A percentile compares a stretch with the other conserved stretches of the same genome.
phyloP scores from a whole-genome alignment of 2,888 invertebrate genomes.

The Drosophila sordidula region DNA sequence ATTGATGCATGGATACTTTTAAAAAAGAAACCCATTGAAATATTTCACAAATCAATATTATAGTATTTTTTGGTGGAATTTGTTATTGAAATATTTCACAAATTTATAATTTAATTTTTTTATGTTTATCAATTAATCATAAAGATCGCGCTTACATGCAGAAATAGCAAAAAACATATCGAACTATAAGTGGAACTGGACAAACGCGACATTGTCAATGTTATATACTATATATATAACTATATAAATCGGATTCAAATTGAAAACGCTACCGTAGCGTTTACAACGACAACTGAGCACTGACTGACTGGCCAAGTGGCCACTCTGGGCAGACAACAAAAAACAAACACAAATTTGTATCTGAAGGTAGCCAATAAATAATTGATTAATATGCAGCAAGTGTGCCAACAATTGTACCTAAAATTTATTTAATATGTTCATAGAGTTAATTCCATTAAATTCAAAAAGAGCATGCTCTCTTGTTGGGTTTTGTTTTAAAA shows the following conservation, averaged over 20 bases:
- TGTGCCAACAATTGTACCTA: conserved; percentile 53
- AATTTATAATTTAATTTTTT: not conserved
- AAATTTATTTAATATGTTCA: conserved; percentile 43
- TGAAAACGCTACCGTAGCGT: conserved; percentile 42
- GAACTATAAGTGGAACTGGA: conserved; percentile 47
- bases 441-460: conserved; percentile 25
- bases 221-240: conserved; percentile 23
- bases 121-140: not conserved
- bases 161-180: conserved; percentile 47
- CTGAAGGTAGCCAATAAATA: conserved; percentile 54
- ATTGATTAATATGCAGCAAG: conserved; percentile 64
- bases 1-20: not conserved
- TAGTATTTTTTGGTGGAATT: not conserved
- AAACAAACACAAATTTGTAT: conserved; percentile 15
- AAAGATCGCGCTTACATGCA: conserved; percentile 58
- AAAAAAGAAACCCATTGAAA: not conserved
- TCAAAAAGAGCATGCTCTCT: conserved; percentile 16
- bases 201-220: conserved; percentile 59
- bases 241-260: conserved; percentile 22
- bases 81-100: not conserved
- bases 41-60: not conserved
- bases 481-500: not conserved
- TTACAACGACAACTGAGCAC: conserved; percentile 44
- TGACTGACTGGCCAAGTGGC: conserved; percentile 30
- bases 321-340: conserved; percentile 20